Percentiles rank a stretch among this genome's conserved stretches.
phyloP scores from a whole-genome alignment of 35 echinoderm and acorn worm genomes.

The Stichopus chloronotus region DNA sequence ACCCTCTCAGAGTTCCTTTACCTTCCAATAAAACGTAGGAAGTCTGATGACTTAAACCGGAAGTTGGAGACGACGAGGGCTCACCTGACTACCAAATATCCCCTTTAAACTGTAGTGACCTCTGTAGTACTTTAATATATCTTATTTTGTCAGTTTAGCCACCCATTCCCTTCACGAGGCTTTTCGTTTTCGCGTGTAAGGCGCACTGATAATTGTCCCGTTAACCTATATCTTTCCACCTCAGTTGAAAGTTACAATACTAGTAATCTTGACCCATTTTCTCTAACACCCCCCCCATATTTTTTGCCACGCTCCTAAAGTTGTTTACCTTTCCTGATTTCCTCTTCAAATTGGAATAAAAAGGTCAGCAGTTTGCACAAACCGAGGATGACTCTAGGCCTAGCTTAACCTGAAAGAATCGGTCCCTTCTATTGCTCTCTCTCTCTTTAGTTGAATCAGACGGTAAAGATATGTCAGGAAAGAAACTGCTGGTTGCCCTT shows the following conservation, averaged over 20 bases:
- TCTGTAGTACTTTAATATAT: conserved; percentile 16
- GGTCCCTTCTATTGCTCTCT: neutral
- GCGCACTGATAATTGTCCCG: conserved; percentile 3
- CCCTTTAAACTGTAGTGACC: conserved; percentile 24
- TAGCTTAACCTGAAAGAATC: conserved; percentile 42
- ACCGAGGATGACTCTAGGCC: conserved; percentile 32
- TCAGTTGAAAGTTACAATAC: neutral
- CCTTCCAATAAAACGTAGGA: neutral
- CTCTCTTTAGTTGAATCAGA: neutral
- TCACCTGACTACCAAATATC: neutral
- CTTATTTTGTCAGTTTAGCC: neutral
- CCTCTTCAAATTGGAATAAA: conserved; percentile 24
- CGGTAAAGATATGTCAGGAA: neutral
- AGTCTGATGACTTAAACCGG: neutral
- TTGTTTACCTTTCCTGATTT: conserved; percentile 40
- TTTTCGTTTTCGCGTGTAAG: neutral
- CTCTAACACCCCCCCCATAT: neutral
- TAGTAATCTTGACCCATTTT: conserved; percentile 37
- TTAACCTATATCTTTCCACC: conserved; percentile 32
- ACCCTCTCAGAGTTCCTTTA: neutral
- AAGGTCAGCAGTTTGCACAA: neutral
- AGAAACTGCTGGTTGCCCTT: neutral
- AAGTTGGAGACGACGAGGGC: neutral
- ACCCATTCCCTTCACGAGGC: too few species aligned
- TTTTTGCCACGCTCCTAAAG: neutral